Base-by-base conservation (phyloP, 2,888 invertebrate species). In the Diaphora mendica region DNA sequence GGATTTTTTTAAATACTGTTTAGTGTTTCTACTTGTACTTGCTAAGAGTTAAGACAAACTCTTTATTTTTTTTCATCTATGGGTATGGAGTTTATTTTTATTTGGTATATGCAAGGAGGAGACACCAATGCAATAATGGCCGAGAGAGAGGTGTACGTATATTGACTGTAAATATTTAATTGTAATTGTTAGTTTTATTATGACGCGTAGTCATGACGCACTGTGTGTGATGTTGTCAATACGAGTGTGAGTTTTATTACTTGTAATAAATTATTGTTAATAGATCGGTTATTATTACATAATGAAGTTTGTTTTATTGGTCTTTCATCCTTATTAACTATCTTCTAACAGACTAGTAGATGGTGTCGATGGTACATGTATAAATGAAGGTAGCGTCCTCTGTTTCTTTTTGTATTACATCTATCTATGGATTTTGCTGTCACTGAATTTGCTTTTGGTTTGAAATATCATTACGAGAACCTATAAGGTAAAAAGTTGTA, bases 251-350 rank as follows among this genome's bases (percentile, higher is more conserved):
- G 91, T 93, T 93, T 93, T 92, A 92, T 91, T 91, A 92, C 82
- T 85, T 91, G 91, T 93, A 93, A 94, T 94, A 93, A 94, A 93
- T 94, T 95, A 94, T 95, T 94, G 94, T 95, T 95, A 95, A 94
- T 95, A 95, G 92, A 95, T 94, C 90, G 90, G 93, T 92, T 94
- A 94, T 93, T 93, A 94, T 92, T 85, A 81, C 69, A 76, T 66
- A 73, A 59, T 62, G 33, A 33, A n/a, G 33, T 59, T 76, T 70
- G 73, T 81, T 82, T 84, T 72, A 76, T 83, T 77, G 20, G 9
- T 42, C 26, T 44, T 1, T 15, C 4, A 42, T 11, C 39, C 39
- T 39, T 9, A 44, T 17, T 26, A 26, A 9, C 23, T n/a, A 9
- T 23, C 3, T 39, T 39, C 39, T 39, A 39, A 39, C 39, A 39